These are phyloP conservation scores for Labeo rohita DNA, from an alignment of 2,113 vertebrate species.

Conservation along the genomic window DNA sequence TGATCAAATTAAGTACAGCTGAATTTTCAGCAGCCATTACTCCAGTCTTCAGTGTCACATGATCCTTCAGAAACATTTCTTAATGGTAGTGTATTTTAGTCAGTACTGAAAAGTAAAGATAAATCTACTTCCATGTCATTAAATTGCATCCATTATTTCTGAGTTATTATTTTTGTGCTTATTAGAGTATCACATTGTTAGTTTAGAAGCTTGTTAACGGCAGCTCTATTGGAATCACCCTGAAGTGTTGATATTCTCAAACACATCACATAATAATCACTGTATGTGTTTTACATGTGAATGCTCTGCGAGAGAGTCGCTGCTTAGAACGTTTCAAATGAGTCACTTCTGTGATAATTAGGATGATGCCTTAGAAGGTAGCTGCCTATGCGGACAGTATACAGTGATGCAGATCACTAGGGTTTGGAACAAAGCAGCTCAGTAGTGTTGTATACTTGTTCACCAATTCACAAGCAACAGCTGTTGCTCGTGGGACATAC, in stretches of 20 bases:
- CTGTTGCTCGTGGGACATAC: slow-evolving; percentile 50
- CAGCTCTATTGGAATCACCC: not conserved
- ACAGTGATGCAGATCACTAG: not conserved
- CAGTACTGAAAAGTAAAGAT: too few relatives aligned
- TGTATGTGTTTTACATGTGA: not conserved
- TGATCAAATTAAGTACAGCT: too few relatives aligned
- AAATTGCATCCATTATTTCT: too few relatives aligned
- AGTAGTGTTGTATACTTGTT: not conserved
- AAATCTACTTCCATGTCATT: too few relatives aligned
- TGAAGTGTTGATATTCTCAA: not conserved
- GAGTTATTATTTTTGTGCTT: not conserved
- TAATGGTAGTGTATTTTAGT: too few relatives aligned
- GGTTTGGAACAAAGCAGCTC: not conserved
- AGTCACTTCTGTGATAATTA: not conserved
- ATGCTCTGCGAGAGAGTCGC: not conserved
- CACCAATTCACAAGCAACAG: not conserved
- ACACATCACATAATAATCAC: too few relatives aligned
- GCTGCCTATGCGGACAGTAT: not conserved
- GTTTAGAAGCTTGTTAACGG: not conserved
- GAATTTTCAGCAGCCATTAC: too few relatives aligned
- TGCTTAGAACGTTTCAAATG: not conserved
- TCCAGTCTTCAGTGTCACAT: too few relatives aligned
- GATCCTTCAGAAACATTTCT: too few relatives aligned
- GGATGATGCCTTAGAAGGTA: not conserved
- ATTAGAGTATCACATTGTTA: not conserved